phyloP scores from a whole-genome alignment of 1,140 invertebrate species.

The Euschistus heros region DNA sequence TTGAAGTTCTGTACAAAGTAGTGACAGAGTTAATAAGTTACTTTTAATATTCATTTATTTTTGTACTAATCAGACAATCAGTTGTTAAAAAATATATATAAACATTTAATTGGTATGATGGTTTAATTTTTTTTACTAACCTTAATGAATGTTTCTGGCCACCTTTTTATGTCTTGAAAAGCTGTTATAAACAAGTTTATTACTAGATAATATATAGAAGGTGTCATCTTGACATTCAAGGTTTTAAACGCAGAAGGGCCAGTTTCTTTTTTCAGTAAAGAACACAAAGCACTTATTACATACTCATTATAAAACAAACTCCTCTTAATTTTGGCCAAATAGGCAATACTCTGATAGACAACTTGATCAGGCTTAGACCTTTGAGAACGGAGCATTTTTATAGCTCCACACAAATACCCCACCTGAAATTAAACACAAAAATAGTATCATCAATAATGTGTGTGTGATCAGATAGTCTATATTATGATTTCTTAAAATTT shows the following conservation, averaged over 20 bases:
- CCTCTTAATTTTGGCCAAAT: constrained; percentile 68
- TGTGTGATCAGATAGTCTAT: too few relatives aligned
- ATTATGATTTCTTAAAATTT: too few relatives aligned
- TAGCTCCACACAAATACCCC: constrained; percentile 44
- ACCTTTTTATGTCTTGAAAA: constrained; percentile 62
- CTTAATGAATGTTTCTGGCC: constrained; percentile 69
- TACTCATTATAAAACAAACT: constrained; percentile 68
- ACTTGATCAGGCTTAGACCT: constrained; percentile 70
- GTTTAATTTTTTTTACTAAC: constrained; percentile 35
- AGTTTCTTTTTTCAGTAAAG: constrained; percentile 66
- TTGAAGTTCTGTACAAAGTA: too few relatives aligned
- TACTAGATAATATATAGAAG: constrained; percentile 68
- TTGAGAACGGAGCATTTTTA: constrained; percentile 52
- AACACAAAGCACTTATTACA: constrained; percentile 67
- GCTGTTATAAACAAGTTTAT: constrained; percentile 75
- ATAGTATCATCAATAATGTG: too few relatives aligned
- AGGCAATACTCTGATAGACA: constrained; percentile 64
- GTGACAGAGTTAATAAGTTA: too few relatives aligned
- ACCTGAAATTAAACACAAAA: constrained; percentile 33
- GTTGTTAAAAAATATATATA: too few relatives aligned
- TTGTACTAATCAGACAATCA: too few relatives aligned
- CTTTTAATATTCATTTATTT: too few relatives aligned
- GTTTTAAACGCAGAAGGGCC: constrained; percentile 37
- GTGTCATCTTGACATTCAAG: constrained; percentile 67
- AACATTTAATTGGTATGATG: too few relatives aligned